Percentiles rank a stretch among this genome's conserved stretches.
Conservation (phyloP, 2,888 invertebrate genomes). For the Polyploca ridens region DNA sequence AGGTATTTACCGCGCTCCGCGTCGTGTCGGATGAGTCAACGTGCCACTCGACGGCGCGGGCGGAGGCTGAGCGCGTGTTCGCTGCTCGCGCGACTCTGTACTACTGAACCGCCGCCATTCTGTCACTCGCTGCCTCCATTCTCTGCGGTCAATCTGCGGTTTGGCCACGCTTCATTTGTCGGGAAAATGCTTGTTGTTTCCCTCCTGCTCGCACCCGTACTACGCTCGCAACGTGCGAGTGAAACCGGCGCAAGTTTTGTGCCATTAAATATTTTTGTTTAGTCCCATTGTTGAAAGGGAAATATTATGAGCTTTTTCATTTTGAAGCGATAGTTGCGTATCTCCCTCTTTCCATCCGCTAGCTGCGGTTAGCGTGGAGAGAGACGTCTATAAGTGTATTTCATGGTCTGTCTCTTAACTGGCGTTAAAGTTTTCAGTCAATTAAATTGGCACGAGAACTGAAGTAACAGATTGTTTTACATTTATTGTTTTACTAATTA, state of each 20-base stretch:
- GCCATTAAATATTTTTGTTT: constrained; percentile 80
- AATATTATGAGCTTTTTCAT: constrained; percentile 80
- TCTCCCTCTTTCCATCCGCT: constrained; percentile 56
- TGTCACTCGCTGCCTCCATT: constrained; percentile 84
- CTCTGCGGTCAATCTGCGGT: constrained; percentile 85
- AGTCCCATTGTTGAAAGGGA: constrained; percentile 78
- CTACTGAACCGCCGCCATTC: constrained; percentile 83
- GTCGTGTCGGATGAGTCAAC: constrained; percentile 16
- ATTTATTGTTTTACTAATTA: background rate
- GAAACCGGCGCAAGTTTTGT: constrained; percentile 75
- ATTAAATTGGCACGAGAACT: too few relatives aligned
- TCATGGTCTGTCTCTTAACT: constrained; percentile 6
- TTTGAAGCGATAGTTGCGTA: constrained; percentile 56
- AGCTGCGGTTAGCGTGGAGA: constrained; percentile 51
- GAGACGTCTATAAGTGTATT: constrained; percentile 51
- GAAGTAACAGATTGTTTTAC: background rate
- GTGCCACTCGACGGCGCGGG: constrained; percentile 19
- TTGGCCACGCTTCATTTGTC: constrained; percentile 85
- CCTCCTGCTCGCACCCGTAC: constrained; percentile 59
- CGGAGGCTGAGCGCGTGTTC: constrained; percentile 66
- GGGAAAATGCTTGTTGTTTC: constrained; percentile 76
- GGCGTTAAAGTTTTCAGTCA: constrained; percentile 21
- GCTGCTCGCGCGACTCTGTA: constrained; percentile 72
- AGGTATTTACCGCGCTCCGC: constrained; percentile 55
- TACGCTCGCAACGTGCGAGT: constrained; percentile 45